A percentile compares a stretch with the other conserved stretches of the same genome.
Evolutionary conservation across 2,888 invertebrate species (phyloP).

Genomic region (Diplolepis rosae): DNA sequence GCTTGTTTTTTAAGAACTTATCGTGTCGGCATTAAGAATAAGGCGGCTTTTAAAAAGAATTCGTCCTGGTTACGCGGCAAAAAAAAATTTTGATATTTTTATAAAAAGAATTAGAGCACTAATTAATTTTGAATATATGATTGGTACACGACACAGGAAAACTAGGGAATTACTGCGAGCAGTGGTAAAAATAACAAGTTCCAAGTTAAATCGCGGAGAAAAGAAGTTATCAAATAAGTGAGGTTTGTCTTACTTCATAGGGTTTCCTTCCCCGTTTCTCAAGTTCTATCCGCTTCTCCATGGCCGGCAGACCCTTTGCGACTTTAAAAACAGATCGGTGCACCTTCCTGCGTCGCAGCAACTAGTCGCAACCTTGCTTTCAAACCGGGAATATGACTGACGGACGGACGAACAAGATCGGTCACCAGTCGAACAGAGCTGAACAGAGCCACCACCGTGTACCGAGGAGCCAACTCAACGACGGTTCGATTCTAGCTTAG

Average conservation of each 20-base stretch:
- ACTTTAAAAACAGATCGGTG: conserved; percentile 52
- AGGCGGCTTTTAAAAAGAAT: conserved; percentile 18
- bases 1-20: conserved; percentile 20
- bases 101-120: not conserved
- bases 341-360: conserved; percentile 71
- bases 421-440: conserved; percentile 62
- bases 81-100: not conserved
- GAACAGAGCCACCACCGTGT: conserved; percentile 61
- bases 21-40: conserved; percentile 2
- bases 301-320: conserved; percentile 71
- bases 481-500: conserved; percentile 65
- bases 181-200: not conserved
- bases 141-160: not conserved
- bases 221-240: conserved; percentile 38
- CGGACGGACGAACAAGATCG: conserved; percentile 60
- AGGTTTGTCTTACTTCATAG: conserved; percentile 84
- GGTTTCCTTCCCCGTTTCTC: conserved; percentile 94
- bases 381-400: conserved; percentile 72
- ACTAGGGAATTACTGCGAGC: not conserved
- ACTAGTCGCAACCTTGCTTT: conserved; percentile 67
- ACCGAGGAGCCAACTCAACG: conserved; percentile 61
- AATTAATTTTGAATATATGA: not conserved
- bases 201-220: conserved; percentile 22
- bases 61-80: conserved; percentile 11
- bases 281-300: conserved; percentile 97